Conservation (phyloP, 2,888 invertebrate genomes). For the Sclerodermus sp. region DNA sequence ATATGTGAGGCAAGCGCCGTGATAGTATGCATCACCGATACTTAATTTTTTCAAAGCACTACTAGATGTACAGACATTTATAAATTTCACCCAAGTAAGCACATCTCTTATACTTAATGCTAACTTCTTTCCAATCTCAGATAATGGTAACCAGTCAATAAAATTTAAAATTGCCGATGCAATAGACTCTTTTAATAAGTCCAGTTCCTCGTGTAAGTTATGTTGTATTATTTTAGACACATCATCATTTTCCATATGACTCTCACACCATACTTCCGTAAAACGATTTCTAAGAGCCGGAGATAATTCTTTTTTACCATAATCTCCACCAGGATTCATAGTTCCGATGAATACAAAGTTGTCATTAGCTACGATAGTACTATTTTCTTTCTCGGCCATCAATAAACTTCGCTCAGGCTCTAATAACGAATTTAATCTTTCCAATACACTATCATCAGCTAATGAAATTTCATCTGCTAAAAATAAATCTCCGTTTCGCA, state of each 20-base stretch:
- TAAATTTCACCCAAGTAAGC: conserved; percentile 88
- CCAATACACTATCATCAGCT: conserved; percentile 97
- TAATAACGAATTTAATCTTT: conserved; percentile 92
- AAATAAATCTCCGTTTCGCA: conserved; percentile 86
- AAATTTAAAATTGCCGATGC: conserved; percentile 78
- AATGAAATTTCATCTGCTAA: conserved; percentile 98
- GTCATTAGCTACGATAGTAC: conserved; percentile 67
- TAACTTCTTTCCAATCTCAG: conserved; percentile 75
- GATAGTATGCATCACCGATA: conserved; percentile 73
- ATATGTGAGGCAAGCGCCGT: conserved; percentile 90
- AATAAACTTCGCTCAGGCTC: conserved; percentile 90
- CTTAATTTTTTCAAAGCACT: conserved; percentile 46
- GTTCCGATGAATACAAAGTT: conserved; percentile 90
- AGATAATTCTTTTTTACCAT: conserved; percentile 98
- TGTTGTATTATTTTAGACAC: conserved; percentile 78
- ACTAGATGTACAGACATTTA: conserved; percentile 65
- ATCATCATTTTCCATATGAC: conserved; percentile 73
- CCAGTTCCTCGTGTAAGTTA: conserved; percentile 67
- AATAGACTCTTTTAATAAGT: conserved; percentile 63
- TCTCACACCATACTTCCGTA: conserved; percentile 98
- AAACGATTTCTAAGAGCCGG: conserved; percentile 96
- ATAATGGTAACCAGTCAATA: conserved; percentile 73
- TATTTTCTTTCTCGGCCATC: conserved; percentile 77
- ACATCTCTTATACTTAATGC: conserved; percentile 90
- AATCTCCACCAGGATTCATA: conserved; percentile 99